These are phyloP conservation scores for Antheraea yamamai DNA, from an alignment of 2,888 invertebrate genomes.

Conservation along the genomic window DNA sequence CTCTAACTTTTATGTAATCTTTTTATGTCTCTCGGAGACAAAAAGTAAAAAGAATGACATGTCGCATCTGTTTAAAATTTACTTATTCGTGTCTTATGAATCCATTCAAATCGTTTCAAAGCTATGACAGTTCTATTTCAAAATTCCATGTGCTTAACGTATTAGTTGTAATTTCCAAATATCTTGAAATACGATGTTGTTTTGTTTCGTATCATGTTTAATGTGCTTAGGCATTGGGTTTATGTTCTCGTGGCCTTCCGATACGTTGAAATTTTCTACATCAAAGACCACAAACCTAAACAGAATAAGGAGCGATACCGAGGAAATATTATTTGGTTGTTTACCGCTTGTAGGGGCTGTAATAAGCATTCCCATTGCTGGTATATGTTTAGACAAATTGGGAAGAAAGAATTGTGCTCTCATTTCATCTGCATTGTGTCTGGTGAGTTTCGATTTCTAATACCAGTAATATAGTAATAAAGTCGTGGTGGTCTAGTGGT, in stretches of 20 bases:
- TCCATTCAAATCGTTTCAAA: neutral
- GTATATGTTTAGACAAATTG: constrained; percentile 27
- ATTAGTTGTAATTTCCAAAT: neutral
- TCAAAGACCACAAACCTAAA: constrained; percentile 42
- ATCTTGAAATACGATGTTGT: neutral
- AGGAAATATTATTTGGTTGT: constrained; percentile 48
- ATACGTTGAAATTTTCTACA: constrained; percentile 50
- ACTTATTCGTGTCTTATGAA: neutral
- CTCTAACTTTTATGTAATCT: too few species aligned
- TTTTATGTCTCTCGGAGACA: neutral
- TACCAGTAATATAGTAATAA: too few species aligned
- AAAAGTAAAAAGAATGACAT: neutral
- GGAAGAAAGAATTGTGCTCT: constrained; percentile 46
- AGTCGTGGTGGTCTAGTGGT: too few species aligned
- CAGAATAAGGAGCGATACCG: constrained; percentile 34
- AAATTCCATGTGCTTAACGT: neutral
- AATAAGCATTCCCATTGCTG: constrained; percentile 44
- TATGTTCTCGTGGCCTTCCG: constrained; percentile 62
- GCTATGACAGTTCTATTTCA: neutral
- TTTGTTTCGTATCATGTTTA: constrained; percentile 18
- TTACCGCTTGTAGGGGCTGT: constrained; percentile 45
- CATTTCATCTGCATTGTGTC: constrained; percentile 32
- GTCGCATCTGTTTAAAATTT: neutral
- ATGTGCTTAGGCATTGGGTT: constrained; percentile 42
- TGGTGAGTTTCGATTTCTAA: constrained; percentile 35